Evolutionary conservation across 2,113 vertebrate genomes (phyloP).

Genomic region (Lontra canadensis): DNA sequence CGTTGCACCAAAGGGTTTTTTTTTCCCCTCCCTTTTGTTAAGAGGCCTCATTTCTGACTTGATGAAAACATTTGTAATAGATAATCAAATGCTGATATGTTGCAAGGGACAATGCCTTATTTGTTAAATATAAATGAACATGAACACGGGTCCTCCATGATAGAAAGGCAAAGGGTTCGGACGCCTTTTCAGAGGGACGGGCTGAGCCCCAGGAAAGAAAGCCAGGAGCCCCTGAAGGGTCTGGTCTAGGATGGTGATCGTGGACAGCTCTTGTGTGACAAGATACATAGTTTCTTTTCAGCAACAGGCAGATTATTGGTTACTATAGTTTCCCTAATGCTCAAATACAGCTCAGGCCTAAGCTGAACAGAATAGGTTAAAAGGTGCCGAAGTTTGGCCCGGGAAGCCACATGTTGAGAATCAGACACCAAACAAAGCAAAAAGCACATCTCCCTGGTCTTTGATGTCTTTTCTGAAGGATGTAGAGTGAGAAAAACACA

Average conservation of each 20-base stretch:
- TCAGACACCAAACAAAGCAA: conserved; percentile 95
- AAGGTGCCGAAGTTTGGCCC: conserved; percentile 98
- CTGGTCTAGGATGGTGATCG: conserved; percentile 93
- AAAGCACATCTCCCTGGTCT: conserved; percentile 91
- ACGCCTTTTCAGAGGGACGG: conserved; percentile 91
- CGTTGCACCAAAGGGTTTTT: background rate
- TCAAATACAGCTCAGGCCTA: conserved; percentile 96
- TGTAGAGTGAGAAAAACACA: conserved; percentile 86
- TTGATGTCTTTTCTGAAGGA: conserved; percentile 97
- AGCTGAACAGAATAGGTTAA: conserved; percentile 99
- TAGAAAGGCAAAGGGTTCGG: conserved; percentile 85
- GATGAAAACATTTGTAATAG: conserved; percentile 89
- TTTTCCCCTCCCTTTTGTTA: conserved; percentile 82
- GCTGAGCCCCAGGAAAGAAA: conserved; percentile 90
- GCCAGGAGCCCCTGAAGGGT: conserved; percentile 94
- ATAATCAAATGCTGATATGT: conserved; percentile 92
- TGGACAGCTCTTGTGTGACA: conserved; percentile 95
- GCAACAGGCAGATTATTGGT: conserved; percentile 97
- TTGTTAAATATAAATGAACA: conserved; percentile 94
- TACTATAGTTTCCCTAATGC: conserved; percentile 99
- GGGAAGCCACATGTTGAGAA: conserved; percentile 99
- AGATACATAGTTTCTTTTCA: conserved; percentile 99
- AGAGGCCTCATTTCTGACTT: conserved; percentile 84
- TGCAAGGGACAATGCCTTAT: conserved; percentile 87
- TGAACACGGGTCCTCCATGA: conserved; percentile 84